A percentile compares a stretch with the other conserved stretches of the same genome.
Conservation (phyloP, 2,113 vertebrate genomes). For the Mormoops blainvillei region DNA sequence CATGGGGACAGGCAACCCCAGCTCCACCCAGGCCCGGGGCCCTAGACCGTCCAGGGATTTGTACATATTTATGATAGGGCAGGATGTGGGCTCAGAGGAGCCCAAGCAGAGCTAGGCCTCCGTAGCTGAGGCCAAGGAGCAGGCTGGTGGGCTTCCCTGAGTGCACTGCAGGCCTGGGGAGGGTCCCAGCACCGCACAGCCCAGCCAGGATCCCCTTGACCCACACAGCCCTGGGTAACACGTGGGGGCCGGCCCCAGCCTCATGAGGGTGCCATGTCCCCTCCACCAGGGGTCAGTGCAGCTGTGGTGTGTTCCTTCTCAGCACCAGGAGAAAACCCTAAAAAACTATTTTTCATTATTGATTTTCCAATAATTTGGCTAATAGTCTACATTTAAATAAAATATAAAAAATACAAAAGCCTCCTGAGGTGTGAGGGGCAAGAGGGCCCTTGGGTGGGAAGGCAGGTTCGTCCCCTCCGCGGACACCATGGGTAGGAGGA, state of each 20-base stretch:
- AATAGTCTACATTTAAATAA: constrained; percentile 75
- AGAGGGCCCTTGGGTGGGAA: not conserved
- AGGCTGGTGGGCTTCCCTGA: not conserved
- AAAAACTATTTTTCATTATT: constrained; percentile 76
- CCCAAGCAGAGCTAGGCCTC: not conserved
- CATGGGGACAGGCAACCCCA: not conserved
- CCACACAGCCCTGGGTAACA: not conserved
- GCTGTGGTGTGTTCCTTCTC: not conserved
- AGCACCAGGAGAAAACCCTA: constrained; percentile 46
- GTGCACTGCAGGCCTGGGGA: rapidly evolving
- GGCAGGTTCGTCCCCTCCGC: too few species aligned
- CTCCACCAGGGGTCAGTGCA: not conserved
- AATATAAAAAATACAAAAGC: constrained; percentile 46
- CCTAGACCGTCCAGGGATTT: constrained; percentile 81
- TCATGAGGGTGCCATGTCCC: not conserved
- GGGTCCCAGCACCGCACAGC: not conserved
- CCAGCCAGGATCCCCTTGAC: too few species aligned
- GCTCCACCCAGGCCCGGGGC: constrained; percentile 14
- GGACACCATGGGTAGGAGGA: not conserved
- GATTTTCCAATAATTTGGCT: constrained; percentile 74
- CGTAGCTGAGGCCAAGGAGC: not conserved
- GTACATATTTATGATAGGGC: constrained; percentile 86
- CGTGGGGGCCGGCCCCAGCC: not conserved
- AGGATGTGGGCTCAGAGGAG: constrained; percentile 74
- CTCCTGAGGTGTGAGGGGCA: not conserved